A percentile compares a stretch with the other conserved stretches of the same genome.
These are phyloP conservation scores for Pseudorectes ferrugineus DNA, from an alignment of 2,113 vertebrate genomes.

Conservation along the genomic window DNA sequence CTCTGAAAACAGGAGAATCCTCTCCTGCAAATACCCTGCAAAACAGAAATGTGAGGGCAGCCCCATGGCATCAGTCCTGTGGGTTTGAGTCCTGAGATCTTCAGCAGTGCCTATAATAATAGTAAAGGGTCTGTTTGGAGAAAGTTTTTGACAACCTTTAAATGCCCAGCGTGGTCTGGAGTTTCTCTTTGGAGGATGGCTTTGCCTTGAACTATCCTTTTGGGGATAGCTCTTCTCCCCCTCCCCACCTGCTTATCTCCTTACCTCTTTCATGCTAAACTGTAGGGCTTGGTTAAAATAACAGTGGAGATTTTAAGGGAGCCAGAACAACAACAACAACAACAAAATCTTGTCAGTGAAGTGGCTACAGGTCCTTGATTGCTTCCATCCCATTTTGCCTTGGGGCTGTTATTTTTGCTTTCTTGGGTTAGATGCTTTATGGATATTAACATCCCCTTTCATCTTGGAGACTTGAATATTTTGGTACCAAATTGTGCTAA, in stretches of 20 bases:
- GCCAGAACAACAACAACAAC: background rate
- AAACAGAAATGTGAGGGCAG: background rate
- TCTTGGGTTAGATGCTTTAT: background rate
- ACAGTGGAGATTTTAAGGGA: background rate
- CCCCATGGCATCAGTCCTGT: background rate
- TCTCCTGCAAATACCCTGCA: background rate
- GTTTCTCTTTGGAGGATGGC: background rate
- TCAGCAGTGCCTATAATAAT: background rate
- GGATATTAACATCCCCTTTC: background rate
- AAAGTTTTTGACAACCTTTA: background rate
- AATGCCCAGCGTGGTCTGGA: background rate
- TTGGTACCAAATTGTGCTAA: background rate
- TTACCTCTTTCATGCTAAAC: background rate
- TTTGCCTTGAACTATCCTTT: background rate
- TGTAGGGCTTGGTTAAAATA: background rate
- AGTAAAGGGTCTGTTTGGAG: background rate
- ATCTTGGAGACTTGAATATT: background rate
- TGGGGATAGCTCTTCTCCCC: background rate
- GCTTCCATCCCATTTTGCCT: background rate
- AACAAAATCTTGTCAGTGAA: background rate
- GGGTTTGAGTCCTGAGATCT: background rate
- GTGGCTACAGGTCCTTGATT: background rate
- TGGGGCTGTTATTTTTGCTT: background rate
- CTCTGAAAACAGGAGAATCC: background rate
- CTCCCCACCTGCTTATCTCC: background rate